Evolutionary conservation across 2,888 invertebrate genomes (phyloP).

Genomic region (Eretmocerus hayati): DNA sequence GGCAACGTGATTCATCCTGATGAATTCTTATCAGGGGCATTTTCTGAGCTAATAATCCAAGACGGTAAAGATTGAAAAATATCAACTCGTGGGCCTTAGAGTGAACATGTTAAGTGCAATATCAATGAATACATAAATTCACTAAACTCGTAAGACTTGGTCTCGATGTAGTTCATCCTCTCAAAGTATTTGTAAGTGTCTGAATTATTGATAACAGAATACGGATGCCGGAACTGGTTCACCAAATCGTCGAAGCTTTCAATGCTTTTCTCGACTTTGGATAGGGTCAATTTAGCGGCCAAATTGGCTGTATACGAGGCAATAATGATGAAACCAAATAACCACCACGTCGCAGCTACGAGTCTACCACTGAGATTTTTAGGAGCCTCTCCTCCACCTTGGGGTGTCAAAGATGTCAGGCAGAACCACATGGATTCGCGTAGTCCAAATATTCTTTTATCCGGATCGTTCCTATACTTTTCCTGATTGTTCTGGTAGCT

Average conservation of each 20-base stretch:
- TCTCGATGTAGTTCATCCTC: slow-evolving; percentile 92
- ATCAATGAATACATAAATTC: too few relatives aligned
- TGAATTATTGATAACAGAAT: slow-evolving; percentile 83
- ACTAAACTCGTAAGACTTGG: slow-evolving; percentile 84
- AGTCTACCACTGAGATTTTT: slow-evolving; percentile 91
- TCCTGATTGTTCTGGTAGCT: slow-evolving; percentile 77
- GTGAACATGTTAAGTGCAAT: too few relatives aligned
- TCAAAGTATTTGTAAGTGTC: slow-evolving; percentile 89
- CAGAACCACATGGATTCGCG: slow-evolving; percentile 99
- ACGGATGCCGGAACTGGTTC: slow-evolving; percentile 92
- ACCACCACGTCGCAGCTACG: slow-evolving; percentile 98
- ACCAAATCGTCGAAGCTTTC: slow-evolving; percentile 90
- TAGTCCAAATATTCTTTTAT: slow-evolving; percentile 87
- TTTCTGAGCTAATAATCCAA: too few relatives aligned
- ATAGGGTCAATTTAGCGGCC: slow-evolving; percentile 93
- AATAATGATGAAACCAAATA: slow-evolving; percentile 97
- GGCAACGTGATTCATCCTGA: too few relatives aligned
- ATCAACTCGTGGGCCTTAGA: too few relatives aligned
- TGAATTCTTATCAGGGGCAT: too few relatives aligned
- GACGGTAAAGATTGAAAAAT: too few relatives aligned
- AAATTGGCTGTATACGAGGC: slow-evolving; percentile 98
- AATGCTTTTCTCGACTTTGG: slow-evolving; percentile 84
- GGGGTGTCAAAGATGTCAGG: slow-evolving; percentile 94
- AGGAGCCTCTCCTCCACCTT: slow-evolving; percentile 92
- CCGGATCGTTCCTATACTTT: slow-evolving; percentile 75